Percentiles rank a stretch among this genome's conserved stretches.
These are phyloP conservation scores for Eleutherodactylus coqui DNA, from an alignment of 2,797 vertebrate genomes.

Conservation along the genomic window DNA sequence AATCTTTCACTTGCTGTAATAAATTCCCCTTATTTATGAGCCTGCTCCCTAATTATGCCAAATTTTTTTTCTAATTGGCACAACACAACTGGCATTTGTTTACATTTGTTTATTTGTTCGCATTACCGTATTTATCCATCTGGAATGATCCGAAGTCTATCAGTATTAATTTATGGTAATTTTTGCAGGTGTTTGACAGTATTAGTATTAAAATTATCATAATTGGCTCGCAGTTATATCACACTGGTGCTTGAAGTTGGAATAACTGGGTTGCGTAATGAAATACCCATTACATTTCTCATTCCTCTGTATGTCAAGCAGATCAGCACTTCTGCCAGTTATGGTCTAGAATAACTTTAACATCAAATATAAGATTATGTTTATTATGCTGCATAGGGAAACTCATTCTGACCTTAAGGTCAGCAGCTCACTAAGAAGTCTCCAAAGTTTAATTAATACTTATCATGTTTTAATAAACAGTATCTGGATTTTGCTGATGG, in stretches of 20 bases:
- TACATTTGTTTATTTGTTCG: conserved; percentile 35
- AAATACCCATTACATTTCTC: background rate
- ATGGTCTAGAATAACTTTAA: background rate
- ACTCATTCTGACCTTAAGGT: background rate
- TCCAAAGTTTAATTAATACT: background rate
- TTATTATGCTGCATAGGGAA: background rate
- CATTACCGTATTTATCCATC: conserved; percentile 22
- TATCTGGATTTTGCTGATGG: background rate
- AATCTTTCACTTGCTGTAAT: background rate
- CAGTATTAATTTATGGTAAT: conserved; percentile 42
- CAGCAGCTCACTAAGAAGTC: background rate
- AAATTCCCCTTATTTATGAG: conserved; percentile 17
- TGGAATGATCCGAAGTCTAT: conserved; percentile 1
- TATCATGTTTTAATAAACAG: background rate
- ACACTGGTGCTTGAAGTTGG: conserved; percentile 2
- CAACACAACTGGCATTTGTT: background rate
- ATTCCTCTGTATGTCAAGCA: background rate
- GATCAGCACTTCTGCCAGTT: background rate
- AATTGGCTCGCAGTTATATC: conserved; percentile 8
- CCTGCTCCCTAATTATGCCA: conserved; percentile 25
- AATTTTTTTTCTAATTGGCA: conserved; percentile 6
- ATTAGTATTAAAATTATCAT: conserved; percentile 32
- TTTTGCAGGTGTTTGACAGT: conserved; percentile 19
- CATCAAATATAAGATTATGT: background rate
- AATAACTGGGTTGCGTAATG: background rate